Base-by-base conservation (phyloP, 2,797 vertebrate species). In the Falco berigora region DNA sequence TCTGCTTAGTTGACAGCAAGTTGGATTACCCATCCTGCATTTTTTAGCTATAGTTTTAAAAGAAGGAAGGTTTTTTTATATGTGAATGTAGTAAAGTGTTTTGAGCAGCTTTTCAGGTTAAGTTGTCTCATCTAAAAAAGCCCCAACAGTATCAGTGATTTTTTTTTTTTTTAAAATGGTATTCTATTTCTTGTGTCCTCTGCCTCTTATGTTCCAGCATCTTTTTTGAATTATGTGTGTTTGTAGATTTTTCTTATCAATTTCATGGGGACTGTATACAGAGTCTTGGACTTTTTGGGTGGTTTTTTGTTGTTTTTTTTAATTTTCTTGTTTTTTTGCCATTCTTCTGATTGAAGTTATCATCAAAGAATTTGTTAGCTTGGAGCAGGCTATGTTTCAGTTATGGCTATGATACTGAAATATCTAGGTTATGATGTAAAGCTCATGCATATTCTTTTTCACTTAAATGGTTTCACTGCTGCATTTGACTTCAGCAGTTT, bases 371-470 rank as follows among this genome's bases (percentile, higher is more conserved):
- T 67, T 52, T 17, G 52, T 16, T 55, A 47, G 46, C 67, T 84
- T 73, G 58, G 23, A 88, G 67, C 59, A 76, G 71, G 22, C 17
- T 69, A 0, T 80, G 36, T 89, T 87, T 93, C 67, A 62, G 1
- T 91, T 66, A 2, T 11, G 21, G 27, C 76, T 83, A 0, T 8
- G 30, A 8, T 83, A 28, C n/a, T 71, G 86, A 87, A 81, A 27
- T 87, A 94, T 89, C 73, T 90, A 22, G 76, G 92, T 89, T 96
- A 34, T 63, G 38, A 8, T 50, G 14, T 10, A 24, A 79, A 88
- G 53, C 80, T 91, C 52, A 89, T 87, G 61, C 83, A 82, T 82
- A 87, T 77, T 93, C 66, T 69, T 76, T 78, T 92, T 68, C 53
- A 64, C 36, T 81, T 40, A 71, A 68, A 14, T 64, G 32, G 9